Base-by-base conservation (phyloP, 2,797 vertebrate species). In the Semaprochilodus insignis region DNA sequence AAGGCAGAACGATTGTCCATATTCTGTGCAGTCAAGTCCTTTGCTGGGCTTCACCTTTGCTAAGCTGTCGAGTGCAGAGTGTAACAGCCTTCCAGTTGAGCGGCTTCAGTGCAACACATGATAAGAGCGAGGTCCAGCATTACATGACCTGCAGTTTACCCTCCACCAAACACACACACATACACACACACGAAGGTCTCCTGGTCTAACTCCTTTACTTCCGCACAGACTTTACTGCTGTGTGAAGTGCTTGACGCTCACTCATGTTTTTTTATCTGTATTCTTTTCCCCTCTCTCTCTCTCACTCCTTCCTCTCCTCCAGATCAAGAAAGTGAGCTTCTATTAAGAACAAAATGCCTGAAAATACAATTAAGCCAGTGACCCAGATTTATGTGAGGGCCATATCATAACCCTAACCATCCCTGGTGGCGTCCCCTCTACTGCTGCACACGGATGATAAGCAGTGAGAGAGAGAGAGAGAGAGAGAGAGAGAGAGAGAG, bases 351-450 rank as follows among this genome's bases (percentile, higher is more conserved):
- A 79, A 83, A 81, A 83, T 75, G 81, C 85, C 85, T 82, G 79
- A 84, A 87, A 88, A 85, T 69, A 80, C 85, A 88, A 84, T 87
- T 85, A 88, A 78, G 69, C 81, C 57, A 36, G 57, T 85, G 85
- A 83, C 81, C 81, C 77, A 81, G 81, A 88, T 89, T 81, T 55
- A 54, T 55, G 44, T 54, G 66, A 66, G 66, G 79, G 59, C 65
- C 65, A 74, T 77, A 81, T 85, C 83, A 70, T 87, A 70, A 82
- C 83, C 80, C 31, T 19, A 67, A 70, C 55, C 72, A 52, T 67
- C 74, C 82, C 71, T 74, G 78, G 66, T 72, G 80, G 80, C 69
- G 11, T n/a, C 27, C 63, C 80, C 31, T 19, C n/a, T 70, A 27
- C 72, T 66, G 74, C 54, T 89, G 87, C 83, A 86, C 80, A 76